Conservation (phyloP, 1,140 invertebrate genomes). For the Nephila pilipes region DNA sequence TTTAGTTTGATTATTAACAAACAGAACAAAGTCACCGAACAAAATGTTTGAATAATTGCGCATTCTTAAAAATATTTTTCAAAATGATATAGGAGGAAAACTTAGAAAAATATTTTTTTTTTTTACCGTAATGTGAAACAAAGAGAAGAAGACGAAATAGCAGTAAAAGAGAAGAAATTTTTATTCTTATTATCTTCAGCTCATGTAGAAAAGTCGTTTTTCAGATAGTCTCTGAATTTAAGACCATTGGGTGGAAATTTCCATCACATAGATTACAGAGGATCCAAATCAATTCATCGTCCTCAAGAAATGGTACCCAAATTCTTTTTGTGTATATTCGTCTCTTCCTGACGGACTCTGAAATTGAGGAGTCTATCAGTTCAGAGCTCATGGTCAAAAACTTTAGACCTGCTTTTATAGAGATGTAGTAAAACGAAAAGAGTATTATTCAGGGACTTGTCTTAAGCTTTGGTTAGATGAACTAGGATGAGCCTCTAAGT, state of each 20-base stretch:
- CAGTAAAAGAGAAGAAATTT: constrained; percentile 43
- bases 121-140: not conserved
- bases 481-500: no score
- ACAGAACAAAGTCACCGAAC: constrained; percentile 13
- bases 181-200: not conserved
- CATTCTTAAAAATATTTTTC: not conserved
- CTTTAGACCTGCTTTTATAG: no score
- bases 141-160: not conserved
- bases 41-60: not conserved
- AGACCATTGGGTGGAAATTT: not conserved
- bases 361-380: not conserved
- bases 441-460: no score
- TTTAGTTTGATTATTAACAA: no score
- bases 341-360: not conserved
- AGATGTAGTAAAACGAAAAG: no score
- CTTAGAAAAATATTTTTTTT: not conserved
- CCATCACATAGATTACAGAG: no score
- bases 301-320: not conserved
- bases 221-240: not conserved
- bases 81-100: constrained; percentile 1
- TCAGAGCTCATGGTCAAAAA: no score
- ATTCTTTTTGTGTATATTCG: not conserved
- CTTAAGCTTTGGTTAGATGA: no score
- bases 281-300: not conserved
- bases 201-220: not conserved